Evolutionary conservation across 2,888 invertebrate genomes (phyloP).

Genomic region (Conus canariensis): DNA sequence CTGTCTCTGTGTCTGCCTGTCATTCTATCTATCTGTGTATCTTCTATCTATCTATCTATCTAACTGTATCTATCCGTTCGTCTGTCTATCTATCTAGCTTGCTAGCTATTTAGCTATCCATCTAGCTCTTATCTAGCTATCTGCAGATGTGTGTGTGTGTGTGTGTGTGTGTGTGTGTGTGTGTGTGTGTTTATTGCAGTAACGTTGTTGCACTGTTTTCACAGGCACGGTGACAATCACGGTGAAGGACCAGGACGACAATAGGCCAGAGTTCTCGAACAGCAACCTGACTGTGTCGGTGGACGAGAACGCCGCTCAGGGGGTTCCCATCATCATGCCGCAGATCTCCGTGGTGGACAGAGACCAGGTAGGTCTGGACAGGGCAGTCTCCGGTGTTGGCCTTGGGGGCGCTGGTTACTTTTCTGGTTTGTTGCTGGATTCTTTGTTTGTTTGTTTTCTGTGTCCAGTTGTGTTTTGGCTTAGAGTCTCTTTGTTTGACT

Average conservation of each 20-base stretch:
- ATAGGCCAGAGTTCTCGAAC: slow-evolving; percentile 85
- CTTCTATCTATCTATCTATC: background rate
- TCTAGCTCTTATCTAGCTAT: no score
- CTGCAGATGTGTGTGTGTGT: no score
- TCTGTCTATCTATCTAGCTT: background rate
- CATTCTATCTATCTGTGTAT: background rate
- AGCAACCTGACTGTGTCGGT: slow-evolving; percentile 29
- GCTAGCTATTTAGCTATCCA: no score
- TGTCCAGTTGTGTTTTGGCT: no score
- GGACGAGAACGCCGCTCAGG: slow-evolving; percentile 28
- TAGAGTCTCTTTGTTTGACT: no score
- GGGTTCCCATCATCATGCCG: slow-evolving; percentile 79
- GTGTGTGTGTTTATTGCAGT: no score
- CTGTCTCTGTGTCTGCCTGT: background rate
- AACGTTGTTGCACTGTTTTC: background rate
- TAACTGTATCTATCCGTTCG: background rate
- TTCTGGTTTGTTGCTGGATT: no score
- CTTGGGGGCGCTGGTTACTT: background rate
- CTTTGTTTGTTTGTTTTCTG: no score
- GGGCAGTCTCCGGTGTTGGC: no score
- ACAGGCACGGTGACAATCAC: slow-evolving; percentile 82
- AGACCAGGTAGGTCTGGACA: slow-evolving; percentile 57
- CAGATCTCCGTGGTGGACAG: slow-evolving; percentile 81
- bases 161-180: no score
- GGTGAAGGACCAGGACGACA: slow-evolving; percentile 95